Conservation (phyloP, 2,113 vertebrate species). For the Lates calcarifer region DNA sequence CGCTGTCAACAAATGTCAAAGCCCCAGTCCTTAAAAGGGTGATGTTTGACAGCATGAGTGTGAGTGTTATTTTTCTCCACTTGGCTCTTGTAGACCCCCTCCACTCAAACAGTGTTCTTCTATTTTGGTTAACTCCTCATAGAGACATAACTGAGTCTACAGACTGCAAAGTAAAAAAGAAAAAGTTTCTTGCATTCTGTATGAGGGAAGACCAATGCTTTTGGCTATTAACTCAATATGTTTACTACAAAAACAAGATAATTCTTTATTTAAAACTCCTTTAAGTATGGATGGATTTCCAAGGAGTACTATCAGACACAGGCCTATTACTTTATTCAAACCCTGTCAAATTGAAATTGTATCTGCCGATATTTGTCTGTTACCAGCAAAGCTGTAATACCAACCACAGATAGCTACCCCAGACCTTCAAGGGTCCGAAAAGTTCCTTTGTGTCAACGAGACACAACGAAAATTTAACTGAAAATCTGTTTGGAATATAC, state of each 20-base stretch:
- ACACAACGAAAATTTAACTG: too few relatives aligned
- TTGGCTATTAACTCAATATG: neutral
- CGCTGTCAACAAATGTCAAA: conserved; percentile 70
- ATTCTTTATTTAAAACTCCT: neutral
- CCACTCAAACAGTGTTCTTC: conserved; percentile 22
- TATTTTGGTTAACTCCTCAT: conserved; percentile 39
- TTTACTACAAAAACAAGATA: conserved; percentile 1
- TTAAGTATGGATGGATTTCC: neutral
- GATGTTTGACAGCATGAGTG: conserved; percentile 56
- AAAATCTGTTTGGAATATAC: too few relatives aligned
- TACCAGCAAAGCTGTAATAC: too few relatives aligned
- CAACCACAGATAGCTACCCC: too few relatives aligned
- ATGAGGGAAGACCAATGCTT: neutral
- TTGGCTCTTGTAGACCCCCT: conserved; percentile 18
- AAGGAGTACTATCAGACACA: neutral
- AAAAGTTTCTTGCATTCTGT: neutral
- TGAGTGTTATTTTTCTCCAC: conserved; percentile 52
- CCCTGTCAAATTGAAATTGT: neutral
- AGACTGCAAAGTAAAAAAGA: conserved; percentile 2
- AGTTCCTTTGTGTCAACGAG: too few relatives aligned
- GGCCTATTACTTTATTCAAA: neutral
- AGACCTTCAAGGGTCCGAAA: too few relatives aligned
- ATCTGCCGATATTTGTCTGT: neutral
- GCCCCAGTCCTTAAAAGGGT: conserved; percentile 56
- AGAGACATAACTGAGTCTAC: conserved; percentile 13